phyloP scores from a whole-genome alignment of 2,797 vertebrate species.

The Choloepus didactylus region DNA sequence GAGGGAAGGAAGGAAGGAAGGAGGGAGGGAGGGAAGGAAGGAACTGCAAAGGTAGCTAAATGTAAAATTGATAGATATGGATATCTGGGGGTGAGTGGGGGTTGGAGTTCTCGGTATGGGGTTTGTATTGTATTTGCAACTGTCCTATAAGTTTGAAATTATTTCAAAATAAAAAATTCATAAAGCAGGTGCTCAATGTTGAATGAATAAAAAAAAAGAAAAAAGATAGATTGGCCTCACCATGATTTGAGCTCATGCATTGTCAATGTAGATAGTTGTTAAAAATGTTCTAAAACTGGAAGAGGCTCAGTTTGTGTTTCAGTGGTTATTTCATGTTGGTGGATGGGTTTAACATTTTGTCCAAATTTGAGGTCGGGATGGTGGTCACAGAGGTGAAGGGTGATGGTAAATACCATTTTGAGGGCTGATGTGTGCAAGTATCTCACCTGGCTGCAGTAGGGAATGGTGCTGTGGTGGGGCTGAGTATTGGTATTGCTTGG shows the following conservation, averaged over 20 bases:
- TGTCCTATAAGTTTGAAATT: too few relatives aligned
- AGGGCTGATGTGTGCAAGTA: not conserved
- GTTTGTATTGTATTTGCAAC: too few relatives aligned
- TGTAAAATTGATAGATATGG: too few relatives aligned
- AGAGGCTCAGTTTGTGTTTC: not conserved
- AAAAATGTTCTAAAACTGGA: not conserved
- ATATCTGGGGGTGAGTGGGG: too few relatives aligned
- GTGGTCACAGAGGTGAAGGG: not conserved
- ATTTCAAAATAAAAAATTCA: too few relatives aligned
- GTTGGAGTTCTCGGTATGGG: too few relatives aligned
- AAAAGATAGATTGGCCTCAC: not conserved
- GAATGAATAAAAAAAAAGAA: too few relatives aligned
- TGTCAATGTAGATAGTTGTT: not conserved
- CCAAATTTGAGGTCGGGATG: not conserved
- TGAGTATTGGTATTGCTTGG: not conserved
- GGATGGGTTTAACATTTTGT: not conserved
- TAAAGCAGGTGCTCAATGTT: too few relatives aligned
- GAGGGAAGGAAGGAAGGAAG: too few relatives aligned
- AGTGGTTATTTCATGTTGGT: not conserved
- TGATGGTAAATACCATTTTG: not conserved
- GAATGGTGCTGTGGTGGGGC: not conserved
- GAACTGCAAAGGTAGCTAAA: too few relatives aligned
- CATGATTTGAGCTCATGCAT: not conserved
- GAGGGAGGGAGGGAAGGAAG: too few relatives aligned
- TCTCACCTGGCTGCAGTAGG: too few relatives aligned